Base-by-base conservation (phyloP, 2,797 vertebrate species). In the Centroberyx gerrardi region DNA sequence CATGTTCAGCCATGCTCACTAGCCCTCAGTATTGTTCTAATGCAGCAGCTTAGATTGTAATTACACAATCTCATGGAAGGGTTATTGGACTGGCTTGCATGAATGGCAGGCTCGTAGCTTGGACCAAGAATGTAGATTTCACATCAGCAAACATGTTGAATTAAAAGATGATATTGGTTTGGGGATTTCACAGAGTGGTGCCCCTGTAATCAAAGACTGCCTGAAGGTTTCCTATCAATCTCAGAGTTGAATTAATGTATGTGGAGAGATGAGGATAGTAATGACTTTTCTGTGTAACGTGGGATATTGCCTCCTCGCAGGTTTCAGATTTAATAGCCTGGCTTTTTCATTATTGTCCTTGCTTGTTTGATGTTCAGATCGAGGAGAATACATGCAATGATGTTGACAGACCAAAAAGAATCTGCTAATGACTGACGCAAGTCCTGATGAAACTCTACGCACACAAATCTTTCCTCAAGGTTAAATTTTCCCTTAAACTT, bases 161-260 rank as follows among this genome's bases (percentile, higher is more conserved):
- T 90, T 88, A 89, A 84, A 88, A 81, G 62, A 53, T 59, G 76
- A 91, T 88, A 91, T 90, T 90, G 85, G 84, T 86, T 91, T 67
- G 73, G 82, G 86, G 87, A 90, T 89, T 91, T 85, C 63, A 74
- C 75, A 69, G 81, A 73, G 83, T 77, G 81, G 78, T 62, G 76
- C 74, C 64, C 62, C 72, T 66, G 86, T 82, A 89, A 90, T 91
- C 80, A 81, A 68, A 84, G 56, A 70, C 78, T 63, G 85, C 84
- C 88, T 14, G 28, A 80, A 76, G 89, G 76, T 76, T 88, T 84
- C 42, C 67, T 80, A 82, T 90, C 84, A 86, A 62, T 86, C 85
- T 82, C 60, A 5, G 67, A 59, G 72, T 69, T 76, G 68, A 88
- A 86, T 86, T 86, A 83, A 87, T 83, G 80, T 85, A 76, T 72